These are phyloP conservation scores for Motacilla alba DNA, from an alignment of 2,113 vertebrate species.

Conservation along the genomic window DNA sequence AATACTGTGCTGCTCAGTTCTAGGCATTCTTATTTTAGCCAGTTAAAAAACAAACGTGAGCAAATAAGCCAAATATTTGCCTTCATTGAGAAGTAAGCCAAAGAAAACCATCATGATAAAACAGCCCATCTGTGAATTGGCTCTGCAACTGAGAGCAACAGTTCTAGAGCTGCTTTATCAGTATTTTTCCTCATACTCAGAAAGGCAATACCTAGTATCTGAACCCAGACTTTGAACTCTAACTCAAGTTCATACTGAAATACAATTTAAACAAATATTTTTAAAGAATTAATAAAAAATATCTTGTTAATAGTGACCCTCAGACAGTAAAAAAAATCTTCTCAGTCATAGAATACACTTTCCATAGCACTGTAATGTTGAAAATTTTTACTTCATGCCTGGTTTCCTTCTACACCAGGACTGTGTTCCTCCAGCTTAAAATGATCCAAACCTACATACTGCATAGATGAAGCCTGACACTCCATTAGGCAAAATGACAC, in stretches of 20 bases:
- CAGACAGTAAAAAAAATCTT: not conserved
- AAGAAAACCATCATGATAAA: not conserved
- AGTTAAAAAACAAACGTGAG: not conserved
- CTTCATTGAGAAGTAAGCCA: not conserved
- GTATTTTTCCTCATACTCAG: not conserved
- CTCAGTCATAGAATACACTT: not conserved
- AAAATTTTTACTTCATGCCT: not conserved
- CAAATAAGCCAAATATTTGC: not conserved
- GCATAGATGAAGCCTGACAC: not conserved
- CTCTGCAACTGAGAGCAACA: not conserved
- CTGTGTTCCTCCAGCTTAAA: not conserved
- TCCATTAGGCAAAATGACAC: not conserved
- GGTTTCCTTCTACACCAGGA: not conserved
- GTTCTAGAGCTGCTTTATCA: not conserved
- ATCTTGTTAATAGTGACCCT: not conserved
- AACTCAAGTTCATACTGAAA: not conserved
- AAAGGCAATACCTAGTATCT: not conserved
- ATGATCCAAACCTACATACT: not conserved
- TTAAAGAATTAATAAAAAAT: not conserved
- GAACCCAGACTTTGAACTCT: not conserved
- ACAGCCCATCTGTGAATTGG: not conserved
- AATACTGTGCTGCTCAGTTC: not conserved
- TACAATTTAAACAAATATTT: not conserved
- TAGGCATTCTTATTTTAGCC: not conserved
- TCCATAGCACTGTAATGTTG: not conserved